phyloP scores from a whole-genome alignment of 2,797 vertebrate species.

The Orientallactaga sibirica region DNA sequence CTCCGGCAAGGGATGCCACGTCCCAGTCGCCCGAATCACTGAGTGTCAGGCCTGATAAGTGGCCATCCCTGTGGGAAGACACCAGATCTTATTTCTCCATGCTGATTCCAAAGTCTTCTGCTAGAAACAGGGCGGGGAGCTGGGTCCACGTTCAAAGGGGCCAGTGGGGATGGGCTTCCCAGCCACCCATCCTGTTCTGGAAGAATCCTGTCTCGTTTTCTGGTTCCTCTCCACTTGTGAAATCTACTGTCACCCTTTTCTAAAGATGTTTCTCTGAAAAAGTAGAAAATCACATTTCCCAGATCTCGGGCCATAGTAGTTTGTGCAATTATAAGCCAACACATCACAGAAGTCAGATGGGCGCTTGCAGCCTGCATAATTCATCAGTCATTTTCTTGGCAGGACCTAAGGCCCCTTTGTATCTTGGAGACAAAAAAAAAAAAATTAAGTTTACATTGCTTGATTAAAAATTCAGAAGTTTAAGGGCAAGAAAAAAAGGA shows the following conservation, averaged over 20 bases:
- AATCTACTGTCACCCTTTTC: slow-evolving; percentile 80
- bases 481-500: slow-evolving; percentile 73
- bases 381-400: slow-evolving; percentile 80
- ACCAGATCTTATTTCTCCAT: slow-evolving; percentile 42
- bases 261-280: slow-evolving; percentile 76
- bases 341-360: slow-evolving; percentile 81
- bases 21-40: slow-evolving; percentile 1
- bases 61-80: slow-evolving; percentile 43
- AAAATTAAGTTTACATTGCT: slow-evolving; percentile 79
- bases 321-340: slow-evolving; percentile 85
- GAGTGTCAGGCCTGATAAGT: slow-evolving; percentile 67
- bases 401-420: slow-evolving; percentile 76
- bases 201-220: background rate
- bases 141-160: background rate
- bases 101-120: slow-evolving; percentile 35
- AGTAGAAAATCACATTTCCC: slow-evolving; percentile 81
- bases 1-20: slow-evolving; percentile 6
- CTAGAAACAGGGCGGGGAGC: background rate
- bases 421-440: slow-evolving; percentile 66
- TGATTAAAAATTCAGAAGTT: slow-evolving; percentile 84
- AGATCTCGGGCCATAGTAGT: slow-evolving; percentile 76
- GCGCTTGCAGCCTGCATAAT: slow-evolving; percentile 80
- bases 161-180: background rate
- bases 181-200: slow-evolving; percentile 29
- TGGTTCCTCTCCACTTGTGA: slow-evolving; percentile 50